phyloP scores from a whole-genome alignment of 2,113 vertebrate species.

The Muscicapa adusta region DNA sequence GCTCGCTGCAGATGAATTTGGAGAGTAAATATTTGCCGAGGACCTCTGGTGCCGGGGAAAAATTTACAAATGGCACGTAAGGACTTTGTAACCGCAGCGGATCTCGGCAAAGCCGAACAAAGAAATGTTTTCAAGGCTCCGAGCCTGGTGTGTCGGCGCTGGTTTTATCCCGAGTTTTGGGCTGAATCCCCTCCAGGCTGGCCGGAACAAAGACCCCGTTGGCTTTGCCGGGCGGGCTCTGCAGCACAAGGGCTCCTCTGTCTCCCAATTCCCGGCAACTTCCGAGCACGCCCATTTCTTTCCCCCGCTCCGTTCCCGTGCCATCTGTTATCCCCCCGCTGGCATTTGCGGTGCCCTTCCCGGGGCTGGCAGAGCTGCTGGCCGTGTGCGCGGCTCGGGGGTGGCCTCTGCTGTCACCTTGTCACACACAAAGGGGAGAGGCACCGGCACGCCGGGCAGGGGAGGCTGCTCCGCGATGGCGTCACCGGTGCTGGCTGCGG shows the following conservation, averaged over 20 bases:
- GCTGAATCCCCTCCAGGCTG: neutral
- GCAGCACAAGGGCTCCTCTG: conserved; percentile 41
- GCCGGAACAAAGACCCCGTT: conserved; percentile 23
- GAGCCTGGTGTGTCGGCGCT: neutral
- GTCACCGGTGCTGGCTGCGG: neutral
- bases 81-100: neutral
- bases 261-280: neutral
- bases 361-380: neutral
- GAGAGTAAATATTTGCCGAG: neutral
- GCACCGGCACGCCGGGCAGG: neutral
- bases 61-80: neutral
- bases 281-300: neutral
- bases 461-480: neutral
- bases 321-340: conserved; percentile 2
- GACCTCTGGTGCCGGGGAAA: neutral
- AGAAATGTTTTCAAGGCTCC: conserved; percentile 1
- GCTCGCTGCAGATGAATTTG: neutral
- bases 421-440: neutral
- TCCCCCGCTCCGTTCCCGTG: neutral
- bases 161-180: neutral
- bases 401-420: neutral
- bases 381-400: neutral
- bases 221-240: neutral
- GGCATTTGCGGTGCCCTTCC: neutral
- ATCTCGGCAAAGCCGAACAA: conserved; percentile 7